Evolutionary conservation across 2,888 invertebrate genomes (phyloP), one percentile per base, ranked within the genome.

Genomic region (Cistogaster globosa): DNA sequence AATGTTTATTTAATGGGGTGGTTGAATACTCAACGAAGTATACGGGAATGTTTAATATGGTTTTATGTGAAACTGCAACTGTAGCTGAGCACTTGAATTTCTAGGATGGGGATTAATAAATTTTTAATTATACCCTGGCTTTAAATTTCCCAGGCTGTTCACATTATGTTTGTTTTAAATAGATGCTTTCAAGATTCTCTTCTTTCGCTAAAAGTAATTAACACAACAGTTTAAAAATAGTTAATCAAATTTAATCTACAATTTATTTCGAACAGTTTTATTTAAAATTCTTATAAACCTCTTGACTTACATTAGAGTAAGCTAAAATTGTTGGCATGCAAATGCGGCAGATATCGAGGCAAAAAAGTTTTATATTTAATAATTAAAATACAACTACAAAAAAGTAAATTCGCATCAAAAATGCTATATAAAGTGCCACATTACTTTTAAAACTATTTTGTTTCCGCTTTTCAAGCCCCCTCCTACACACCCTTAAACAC

Each of bases 311-410:
- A 71, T 80, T 67, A 71, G 60, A 51, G 20, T 4, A 18, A 68
- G 65, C 38, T 18, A 6, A 1, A 14, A n/a, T 53, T 32, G 22
- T 63, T 63, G 36, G 57, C 57, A 71, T 51, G 16, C 1, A 60
- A 58, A 42, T 32, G 18, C 45, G 67, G 65, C 58, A 62, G 78
- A 62, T 48, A 71, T 55, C 45, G 45, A 55, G 55, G 38, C 18
- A 51, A 67, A 80, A 62, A 74, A 60, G 38, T 67, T 77, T 74
- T 74, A 65, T 77, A 77, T 69, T 78, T 78, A 82, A 82, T 82
- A 78, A 78, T 81, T 82, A 81, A 82, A 82, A 75, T 85, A 69
- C 58, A 81, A 81, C 81, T 81, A 84, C 68, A 81, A 78, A 75
- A 18, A 81, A 4, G 26, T 26, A 55, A 69, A 69, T 77, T 58